A percentile compares a stretch with the other conserved stretches of the same genome.
Conservation (phyloP, 2,888 invertebrate species). For the Bimastos eiseni region DNA sequence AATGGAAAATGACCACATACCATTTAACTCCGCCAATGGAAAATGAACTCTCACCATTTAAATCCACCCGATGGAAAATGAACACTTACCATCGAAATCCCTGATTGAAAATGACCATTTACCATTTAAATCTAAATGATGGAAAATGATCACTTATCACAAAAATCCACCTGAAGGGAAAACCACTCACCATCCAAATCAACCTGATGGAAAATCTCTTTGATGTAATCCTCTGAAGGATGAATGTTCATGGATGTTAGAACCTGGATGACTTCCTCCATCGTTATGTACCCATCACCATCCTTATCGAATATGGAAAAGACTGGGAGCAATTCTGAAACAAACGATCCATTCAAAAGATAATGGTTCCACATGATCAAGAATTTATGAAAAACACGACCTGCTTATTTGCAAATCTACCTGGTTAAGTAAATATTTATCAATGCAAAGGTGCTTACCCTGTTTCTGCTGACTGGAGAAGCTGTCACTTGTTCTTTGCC, state of each 20-base stretch:
- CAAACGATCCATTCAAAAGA: not conserved
- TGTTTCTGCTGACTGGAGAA: constrained; percentile 3
- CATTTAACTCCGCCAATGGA: constrained; percentile 39
- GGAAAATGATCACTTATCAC: constrained; percentile 37
- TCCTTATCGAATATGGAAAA: constrained; percentile 41
- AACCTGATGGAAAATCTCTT: constrained; percentile 38
- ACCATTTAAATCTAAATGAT: constrained; percentile 41
- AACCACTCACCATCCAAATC: constrained; percentile 39
- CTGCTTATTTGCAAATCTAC: no score
- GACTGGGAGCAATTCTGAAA: constrained; percentile 37
- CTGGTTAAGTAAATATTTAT: no score
- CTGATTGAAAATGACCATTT: constrained; percentile 33
- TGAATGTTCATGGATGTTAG: constrained; percentile 35
- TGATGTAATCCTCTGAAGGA: constrained; percentile 34
- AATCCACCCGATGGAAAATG: constrained; percentile 40
- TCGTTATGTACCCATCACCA: constrained; percentile 43
- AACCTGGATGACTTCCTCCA: constrained; percentile 39
- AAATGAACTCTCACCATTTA: constrained; percentile 39
- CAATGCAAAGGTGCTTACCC: not conserved
- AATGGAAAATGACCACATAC: constrained; percentile 38
- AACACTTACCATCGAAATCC: constrained; percentile 38
- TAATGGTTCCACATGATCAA: not conserved
- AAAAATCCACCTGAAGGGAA: constrained; percentile 39
- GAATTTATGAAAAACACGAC: not conserved
- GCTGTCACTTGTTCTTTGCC: constrained; percentile 8